A percentile compares a stretch with the other conserved stretches of the same genome.
phyloP scores from a whole-genome alignment of 2,113 vertebrate genomes.

The Eublepharis macularius region DNA sequence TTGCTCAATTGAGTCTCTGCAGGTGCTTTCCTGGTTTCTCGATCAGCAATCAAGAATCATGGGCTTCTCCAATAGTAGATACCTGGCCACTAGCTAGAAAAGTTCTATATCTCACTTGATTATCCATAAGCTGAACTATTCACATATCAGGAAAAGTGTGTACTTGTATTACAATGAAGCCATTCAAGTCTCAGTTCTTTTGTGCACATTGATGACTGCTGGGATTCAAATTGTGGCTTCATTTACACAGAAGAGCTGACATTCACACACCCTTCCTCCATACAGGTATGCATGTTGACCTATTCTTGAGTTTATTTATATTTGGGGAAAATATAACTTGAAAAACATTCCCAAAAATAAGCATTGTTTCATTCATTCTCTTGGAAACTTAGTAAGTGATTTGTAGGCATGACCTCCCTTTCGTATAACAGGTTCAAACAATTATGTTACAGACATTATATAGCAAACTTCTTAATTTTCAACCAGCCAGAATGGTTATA shows the following conservation, averaged over 20 bases:
- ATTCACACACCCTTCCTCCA: too few species aligned
- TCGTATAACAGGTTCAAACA: not conserved
- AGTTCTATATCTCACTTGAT: not conserved
- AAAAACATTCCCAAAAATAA: not conserved
- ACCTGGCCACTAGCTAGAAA: not conserved
- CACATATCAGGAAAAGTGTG: not conserved
- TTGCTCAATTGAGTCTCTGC: too few species aligned
- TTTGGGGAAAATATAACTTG: not conserved
- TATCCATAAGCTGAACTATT: not conserved
- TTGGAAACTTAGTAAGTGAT: not conserved
- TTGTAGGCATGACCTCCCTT: not conserved
- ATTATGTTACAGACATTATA: constrained; percentile 17
- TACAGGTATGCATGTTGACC: not conserved
- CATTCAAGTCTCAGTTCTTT: not conserved
- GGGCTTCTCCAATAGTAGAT: not conserved
- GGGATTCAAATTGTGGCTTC: too few species aligned
- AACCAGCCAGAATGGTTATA: not conserved
- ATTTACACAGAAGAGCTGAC: not conserved
- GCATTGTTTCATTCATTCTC: constrained; percentile 30
- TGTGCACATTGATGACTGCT: too few species aligned
- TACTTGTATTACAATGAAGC: not conserved
- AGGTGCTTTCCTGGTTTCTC: too few species aligned
- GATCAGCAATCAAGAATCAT: not conserved
- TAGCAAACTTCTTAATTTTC: not conserved
- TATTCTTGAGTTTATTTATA: not conserved